phyloP scores from a whole-genome alignment of 2,888 invertebrate species.

The Leptinotarsa haldemani region DNA sequence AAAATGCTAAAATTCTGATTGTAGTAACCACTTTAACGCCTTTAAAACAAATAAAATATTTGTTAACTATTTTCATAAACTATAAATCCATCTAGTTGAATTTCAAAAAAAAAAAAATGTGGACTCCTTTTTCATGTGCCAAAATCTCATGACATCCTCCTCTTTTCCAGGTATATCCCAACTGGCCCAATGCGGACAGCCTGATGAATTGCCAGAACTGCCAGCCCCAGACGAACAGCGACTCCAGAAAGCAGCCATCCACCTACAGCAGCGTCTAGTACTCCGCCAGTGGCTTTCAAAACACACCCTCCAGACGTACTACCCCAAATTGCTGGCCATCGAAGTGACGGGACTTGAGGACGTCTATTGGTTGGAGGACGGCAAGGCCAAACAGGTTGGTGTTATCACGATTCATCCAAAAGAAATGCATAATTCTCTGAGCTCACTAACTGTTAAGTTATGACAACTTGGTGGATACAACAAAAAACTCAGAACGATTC shows the following conservation, averaged over 20 bases:
- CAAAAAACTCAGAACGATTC: too few relatives aligned
- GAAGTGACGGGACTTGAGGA: slow-evolving; percentile 90
- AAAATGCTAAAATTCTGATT: too few relatives aligned
- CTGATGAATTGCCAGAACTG: slow-evolving; percentile 83
- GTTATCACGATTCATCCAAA: background rate
- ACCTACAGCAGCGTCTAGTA: slow-evolving; percentile 85
- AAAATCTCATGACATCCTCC: background rate
- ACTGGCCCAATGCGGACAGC: slow-evolving; percentile 82
- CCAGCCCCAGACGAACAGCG: slow-evolving; percentile 87
- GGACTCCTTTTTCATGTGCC: too few relatives aligned
- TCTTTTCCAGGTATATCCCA: slow-evolving; percentile 80
- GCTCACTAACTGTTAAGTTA: too few relatives aligned
- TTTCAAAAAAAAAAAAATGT: too few relatives aligned
- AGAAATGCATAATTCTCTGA: too few relatives aligned
- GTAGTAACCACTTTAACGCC: too few relatives aligned
- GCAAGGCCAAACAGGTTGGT: slow-evolving; percentile 73
- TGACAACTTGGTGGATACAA: too few relatives aligned
- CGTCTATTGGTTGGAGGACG: slow-evolving; percentile 88
- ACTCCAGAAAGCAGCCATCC: slow-evolving; percentile 82
- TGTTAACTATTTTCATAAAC: too few relatives aligned
- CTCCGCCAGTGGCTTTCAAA: slow-evolving; percentile 87
- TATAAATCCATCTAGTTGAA: too few relatives aligned
- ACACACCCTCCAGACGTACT: slow-evolving; percentile 78
- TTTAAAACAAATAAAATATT: too few relatives aligned
- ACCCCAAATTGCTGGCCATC: slow-evolving; percentile 79